A percentile compares a stretch with the other conserved stretches of the same genome.
Evolutionary conservation across 92 coral and sea anemone species (phyloP).

Genomic region (Zoanthus solanderi): DNA sequence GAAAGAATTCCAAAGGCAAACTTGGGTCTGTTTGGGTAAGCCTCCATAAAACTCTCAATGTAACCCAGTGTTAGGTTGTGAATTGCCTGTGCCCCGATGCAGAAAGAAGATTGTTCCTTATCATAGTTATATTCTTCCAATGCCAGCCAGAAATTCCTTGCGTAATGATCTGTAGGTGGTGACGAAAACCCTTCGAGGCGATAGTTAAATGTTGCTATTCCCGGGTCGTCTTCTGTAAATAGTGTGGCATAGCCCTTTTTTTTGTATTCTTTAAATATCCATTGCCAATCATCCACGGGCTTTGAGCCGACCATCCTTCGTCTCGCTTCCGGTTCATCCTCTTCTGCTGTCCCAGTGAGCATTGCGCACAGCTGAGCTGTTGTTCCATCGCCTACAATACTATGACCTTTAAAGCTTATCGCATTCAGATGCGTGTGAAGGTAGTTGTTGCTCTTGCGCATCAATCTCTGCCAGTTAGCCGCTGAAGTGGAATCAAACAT

Average conservation of each 20-base stretch:
- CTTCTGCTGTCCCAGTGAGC: slow-evolving; percentile 82
- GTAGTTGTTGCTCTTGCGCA: slow-evolving; percentile 68
- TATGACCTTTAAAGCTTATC: slow-evolving; percentile 68
- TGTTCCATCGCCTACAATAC: slow-evolving; percentile 86
- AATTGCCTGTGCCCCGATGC: slow-evolving; percentile 70
- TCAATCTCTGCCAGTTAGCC: slow-evolving; percentile 78
- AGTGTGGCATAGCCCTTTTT: slow-evolving; percentile 79
- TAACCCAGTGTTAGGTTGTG: slow-evolving; percentile 77
- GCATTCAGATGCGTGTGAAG: slow-evolving; percentile 65
- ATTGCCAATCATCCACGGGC: slow-evolving; percentile 77
- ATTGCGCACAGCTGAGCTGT: slow-evolving; percentile 80
- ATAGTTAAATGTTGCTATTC: slow-evolving; percentile 70
- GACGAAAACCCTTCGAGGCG: slow-evolving; percentile 79
- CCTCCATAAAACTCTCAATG: slow-evolving; percentile 61
- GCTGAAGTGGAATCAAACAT: slow-evolving; percentile 90
- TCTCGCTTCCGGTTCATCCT: slow-evolving; percentile 71
- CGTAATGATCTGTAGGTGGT: slow-evolving; percentile 88
- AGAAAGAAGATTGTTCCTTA: slow-evolving; percentile 37
- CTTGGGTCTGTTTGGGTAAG: slow-evolving; percentile 72
- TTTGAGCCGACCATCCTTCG: slow-evolving; percentile 56
- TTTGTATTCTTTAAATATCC: slow-evolving; percentile 74
- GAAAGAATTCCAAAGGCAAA: slow-evolving; percentile 64
- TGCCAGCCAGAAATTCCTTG: slow-evolving; percentile 82
- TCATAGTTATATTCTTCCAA: slow-evolving; percentile 29
- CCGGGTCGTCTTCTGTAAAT: slow-evolving; percentile 80